phyloP scores from a whole-genome alignment of 1,140 invertebrate species.

The Neodiprion lecontei region DNA sequence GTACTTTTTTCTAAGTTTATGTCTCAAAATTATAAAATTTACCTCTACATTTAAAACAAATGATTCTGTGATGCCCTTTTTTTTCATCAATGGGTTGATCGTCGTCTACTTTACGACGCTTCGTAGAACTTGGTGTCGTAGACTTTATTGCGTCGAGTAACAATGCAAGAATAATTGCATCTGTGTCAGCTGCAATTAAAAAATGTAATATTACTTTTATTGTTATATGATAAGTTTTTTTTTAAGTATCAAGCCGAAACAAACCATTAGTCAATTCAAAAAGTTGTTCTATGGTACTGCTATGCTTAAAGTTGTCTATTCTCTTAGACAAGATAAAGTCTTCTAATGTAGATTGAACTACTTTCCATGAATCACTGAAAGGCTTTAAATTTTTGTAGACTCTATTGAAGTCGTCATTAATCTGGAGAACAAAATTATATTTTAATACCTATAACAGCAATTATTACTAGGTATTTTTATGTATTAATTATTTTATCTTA shows the following conservation, averaged over 20 bases:
- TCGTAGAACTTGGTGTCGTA: too few species aligned
- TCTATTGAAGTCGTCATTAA: slow-evolving; percentile 4
- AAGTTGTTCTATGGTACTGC: background rate
- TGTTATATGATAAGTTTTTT: too few species aligned
- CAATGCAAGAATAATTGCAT: too few species aligned
- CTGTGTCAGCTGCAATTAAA: too few species aligned
- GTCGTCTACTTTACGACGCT: too few species aligned
- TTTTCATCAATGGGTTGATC: too few species aligned
- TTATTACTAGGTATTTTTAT: background rate
- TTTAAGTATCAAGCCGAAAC: background rate
- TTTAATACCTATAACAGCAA: too few species aligned
- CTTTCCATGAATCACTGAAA: background rate
- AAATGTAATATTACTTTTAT: too few species aligned
- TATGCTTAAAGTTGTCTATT: background rate
- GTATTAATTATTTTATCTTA: slow-evolving; percentile 7
- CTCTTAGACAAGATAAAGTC: slow-evolving; percentile 16
- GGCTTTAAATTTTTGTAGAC: background rate
- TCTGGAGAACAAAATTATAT: background rate
- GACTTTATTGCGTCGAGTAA: too few species aligned
- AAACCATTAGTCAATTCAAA: slow-evolving; percentile 8
- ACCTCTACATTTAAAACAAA: background rate
- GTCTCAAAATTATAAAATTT: background rate
- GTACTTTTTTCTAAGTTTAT: too few species aligned
- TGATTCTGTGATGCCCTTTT: background rate
- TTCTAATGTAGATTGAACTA: background rate